These are phyloP conservation scores for Calephelis nemesis DNA, from an alignment of 1,140 invertebrate species.

Conservation along the genomic window DNA sequence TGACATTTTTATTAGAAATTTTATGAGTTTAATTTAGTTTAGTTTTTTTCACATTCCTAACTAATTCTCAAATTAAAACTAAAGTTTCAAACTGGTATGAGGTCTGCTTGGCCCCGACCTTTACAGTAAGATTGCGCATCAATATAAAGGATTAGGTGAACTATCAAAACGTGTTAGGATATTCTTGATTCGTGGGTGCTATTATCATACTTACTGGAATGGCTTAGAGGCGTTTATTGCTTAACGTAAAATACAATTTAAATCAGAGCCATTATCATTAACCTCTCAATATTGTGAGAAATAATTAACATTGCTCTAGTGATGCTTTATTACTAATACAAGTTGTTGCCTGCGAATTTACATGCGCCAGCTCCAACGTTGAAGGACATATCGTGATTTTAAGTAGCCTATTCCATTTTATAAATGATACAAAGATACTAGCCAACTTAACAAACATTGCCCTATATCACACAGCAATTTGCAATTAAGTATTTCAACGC, in stretches of 20 bases:
- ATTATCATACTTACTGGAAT: constrained; percentile 1
- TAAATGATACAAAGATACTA: too few relatives aligned
- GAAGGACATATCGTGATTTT: too few relatives aligned
- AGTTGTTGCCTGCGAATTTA: too few relatives aligned
- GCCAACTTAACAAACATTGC: too few relatives aligned
- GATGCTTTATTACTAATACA: neutral
- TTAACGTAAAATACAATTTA: constrained; percentile 1
- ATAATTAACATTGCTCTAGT: neutral
- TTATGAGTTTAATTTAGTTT: too few relatives aligned
- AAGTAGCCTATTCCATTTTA: too few relatives aligned
- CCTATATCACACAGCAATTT: too few relatives aligned
- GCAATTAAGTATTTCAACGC: too few relatives aligned
- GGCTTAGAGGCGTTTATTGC: constrained; percentile 1
- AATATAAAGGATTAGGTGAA: constrained; percentile 15
- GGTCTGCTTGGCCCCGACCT: constrained; percentile 2
- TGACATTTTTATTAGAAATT: too few relatives aligned
- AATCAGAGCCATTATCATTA: neutral
- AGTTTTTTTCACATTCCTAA: neutral
- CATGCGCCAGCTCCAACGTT: too few relatives aligned
- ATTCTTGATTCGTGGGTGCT: neutral
- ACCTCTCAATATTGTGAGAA: constrained; percentile 3
- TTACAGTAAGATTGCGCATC: constrained; percentile 14
- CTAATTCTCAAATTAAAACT: neutral
- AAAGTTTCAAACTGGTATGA: constrained; percentile 9
- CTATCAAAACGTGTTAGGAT: constrained; percentile 12